Conservation (phyloP, 2,113 vertebrate species). For the Petroica traversi region DNA sequence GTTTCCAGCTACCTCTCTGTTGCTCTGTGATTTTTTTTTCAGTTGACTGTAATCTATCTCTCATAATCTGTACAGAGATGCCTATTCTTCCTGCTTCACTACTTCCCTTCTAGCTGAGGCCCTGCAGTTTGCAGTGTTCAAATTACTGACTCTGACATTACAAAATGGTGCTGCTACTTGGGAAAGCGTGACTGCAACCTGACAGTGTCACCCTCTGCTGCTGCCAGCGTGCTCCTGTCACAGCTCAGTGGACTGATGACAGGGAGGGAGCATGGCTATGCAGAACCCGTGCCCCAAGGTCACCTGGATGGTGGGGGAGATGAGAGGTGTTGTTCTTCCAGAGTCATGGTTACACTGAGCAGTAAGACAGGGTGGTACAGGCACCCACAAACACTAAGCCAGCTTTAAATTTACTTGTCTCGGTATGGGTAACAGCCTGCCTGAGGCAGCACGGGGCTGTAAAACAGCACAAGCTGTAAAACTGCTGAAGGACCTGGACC, state of each 20-base stretch:
- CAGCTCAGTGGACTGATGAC: background rate
- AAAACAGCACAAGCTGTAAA: slow-evolving; percentile 20
- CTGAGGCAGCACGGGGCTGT: background rate
- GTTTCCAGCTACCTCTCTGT: slow-evolving; percentile 32
- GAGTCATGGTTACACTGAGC: background rate
- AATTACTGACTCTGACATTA: background rate
- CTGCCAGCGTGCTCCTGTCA: background rate
- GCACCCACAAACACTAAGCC: background rate
- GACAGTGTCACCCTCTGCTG: background rate
- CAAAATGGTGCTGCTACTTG: background rate
- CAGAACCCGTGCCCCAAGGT: background rate
- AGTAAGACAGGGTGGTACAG: background rate
- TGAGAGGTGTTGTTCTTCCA: background rate
- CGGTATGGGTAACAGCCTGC: background rate
- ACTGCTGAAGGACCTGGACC: background rate
- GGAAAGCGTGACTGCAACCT: background rate
- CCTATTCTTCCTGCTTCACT: background rate
- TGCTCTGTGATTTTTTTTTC: background rate
- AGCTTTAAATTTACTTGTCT: background rate
- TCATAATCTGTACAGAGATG: slow-evolving; percentile 38
- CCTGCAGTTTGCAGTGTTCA: slow-evolving; percentile 38
- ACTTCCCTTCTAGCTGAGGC: slow-evolving; percentile 43
- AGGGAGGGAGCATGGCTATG: rapidly evolving
- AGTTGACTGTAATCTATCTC: slow-evolving; percentile 57
- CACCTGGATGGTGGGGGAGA: background rate